Conservation (phyloP, 2,113 vertebrate genomes). For the Ophiodon elongatus region DNA sequence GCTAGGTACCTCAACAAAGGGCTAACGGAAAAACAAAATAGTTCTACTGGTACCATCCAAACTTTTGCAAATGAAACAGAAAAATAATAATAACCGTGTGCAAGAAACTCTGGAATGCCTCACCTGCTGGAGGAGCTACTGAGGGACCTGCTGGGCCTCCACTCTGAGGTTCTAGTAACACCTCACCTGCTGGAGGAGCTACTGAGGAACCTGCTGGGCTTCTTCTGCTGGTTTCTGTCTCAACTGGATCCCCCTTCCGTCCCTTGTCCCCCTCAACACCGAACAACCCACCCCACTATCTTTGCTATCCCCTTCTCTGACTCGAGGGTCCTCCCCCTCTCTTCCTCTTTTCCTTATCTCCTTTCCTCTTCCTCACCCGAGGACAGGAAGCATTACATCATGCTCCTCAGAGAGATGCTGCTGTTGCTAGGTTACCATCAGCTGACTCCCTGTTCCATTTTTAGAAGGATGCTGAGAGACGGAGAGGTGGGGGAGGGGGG, state of each 20-base stretch:
- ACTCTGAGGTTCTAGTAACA: too few relatives aligned
- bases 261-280: background rate
- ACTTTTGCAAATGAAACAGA: too few relatives aligned
- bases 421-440: constrained; percentile 80
- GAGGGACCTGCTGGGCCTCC: too few relatives aligned
- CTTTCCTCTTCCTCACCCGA: background rate
- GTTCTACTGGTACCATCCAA: too few relatives aligned
- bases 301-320: background rate
- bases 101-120: too few relatives aligned
- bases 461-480: constrained; percentile 65
- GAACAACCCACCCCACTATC: background rate
- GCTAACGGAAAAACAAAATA: too few relatives aligned
- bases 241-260: background rate
- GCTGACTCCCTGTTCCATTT: constrained; percentile 75
- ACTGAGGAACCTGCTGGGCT: too few relatives aligned
- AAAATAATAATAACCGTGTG: too few relatives aligned
- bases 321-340: background rate
- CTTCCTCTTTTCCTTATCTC: background rate
- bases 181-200: too few relatives aligned
- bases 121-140: too few relatives aligned
- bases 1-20: too few relatives aligned
- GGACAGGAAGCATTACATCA: constrained; percentile 73
- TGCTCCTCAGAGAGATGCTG: constrained; percentile 71
- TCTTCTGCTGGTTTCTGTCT: background rate
- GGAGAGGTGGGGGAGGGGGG: constrained; percentile 50